Conservation (phyloP, 2,888 invertebrate species). For the Tenthredo scrophulariae region DNA sequence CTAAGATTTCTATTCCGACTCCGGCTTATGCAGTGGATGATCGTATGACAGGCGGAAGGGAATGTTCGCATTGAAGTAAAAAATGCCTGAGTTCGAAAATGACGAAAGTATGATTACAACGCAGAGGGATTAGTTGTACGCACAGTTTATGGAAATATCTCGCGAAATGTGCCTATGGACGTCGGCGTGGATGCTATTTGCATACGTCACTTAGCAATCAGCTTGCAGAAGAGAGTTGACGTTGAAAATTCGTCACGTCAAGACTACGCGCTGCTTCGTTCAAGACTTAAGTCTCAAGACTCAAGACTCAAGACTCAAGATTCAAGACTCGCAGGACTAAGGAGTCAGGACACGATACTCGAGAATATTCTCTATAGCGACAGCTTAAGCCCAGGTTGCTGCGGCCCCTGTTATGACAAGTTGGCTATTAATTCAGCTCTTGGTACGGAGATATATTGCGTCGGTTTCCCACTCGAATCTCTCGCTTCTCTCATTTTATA, state of each 20-base stretch:
- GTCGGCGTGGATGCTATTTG: constrained; percentile 58
- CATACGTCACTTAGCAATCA: constrained; percentile 64
- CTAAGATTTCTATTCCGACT: no score
- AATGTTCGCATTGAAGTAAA: not conserved
- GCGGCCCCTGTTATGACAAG: constrained; percentile 56
- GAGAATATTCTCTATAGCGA: constrained; percentile 33
- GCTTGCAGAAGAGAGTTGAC: constrained; percentile 59
- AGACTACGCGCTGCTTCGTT: constrained; percentile 59
- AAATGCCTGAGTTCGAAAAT: constrained; percentile 1
- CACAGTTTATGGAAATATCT: constrained; percentile 29
- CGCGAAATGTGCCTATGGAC: not conserved
- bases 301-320: constrained; percentile 12
- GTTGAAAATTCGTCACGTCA: constrained; percentile 67
- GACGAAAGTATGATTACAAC: constrained; percentile 16
- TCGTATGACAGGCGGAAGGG: not conserved
- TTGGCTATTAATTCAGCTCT: constrained; percentile 56
- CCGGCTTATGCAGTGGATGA: not conserved
- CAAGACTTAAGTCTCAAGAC: constrained; percentile 17
- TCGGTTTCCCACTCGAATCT: constrained; percentile 26
- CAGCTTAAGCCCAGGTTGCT: constrained; percentile 42
- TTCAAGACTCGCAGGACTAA: constrained; percentile 21
- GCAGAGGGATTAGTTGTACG: constrained; percentile 12
- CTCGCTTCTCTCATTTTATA: not conserved
- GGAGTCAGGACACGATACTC: not conserved
- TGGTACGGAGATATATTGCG: constrained; percentile 37